Base-by-base conservation (phyloP, 2,888 invertebrate genomes). In the Orchesellides sinensis region DNA sequence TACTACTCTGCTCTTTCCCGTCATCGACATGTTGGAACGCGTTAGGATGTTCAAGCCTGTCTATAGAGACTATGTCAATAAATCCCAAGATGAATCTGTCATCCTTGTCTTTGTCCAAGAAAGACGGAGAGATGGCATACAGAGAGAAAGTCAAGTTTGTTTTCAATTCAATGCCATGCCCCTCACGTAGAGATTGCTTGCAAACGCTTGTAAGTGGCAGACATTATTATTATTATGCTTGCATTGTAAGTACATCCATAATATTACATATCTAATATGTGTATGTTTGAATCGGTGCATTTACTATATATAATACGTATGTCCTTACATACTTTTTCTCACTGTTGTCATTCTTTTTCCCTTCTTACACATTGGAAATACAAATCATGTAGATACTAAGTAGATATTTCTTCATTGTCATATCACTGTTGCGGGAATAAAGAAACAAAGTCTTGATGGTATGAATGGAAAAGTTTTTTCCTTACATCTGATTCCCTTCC, bases 41-140 rank as follows among this genome's bases (percentile, higher is more conserved):
- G 54, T 74, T 65, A 65, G 52, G n/a, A 63, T 63, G 61, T 35
- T 52, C 65, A 52, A 23, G 17, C 40, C 72, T 63, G 35, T 59
- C 70, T 59, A 56, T 56, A 56, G 61, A 69, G 78, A 63, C 72
- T 80, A 45, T 80, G 80, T 80, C 80, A 80, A 80, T 80, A 80
- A 80, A 80, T 80, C 80, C 80, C 80, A 80, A 80, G 80, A 72
- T 80, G 80, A 72, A 72, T 72, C 80, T 80, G 80, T 72, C 80
- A 80, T 79, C 78, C 72, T 72, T 52, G 65, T 63, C 61, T 69
- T 79, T 63, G 79, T 79, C 72, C 72, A 70, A 45, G 12, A 49
- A 63, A 29, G 17, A 72, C 1, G 14, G 45, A 17, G 14, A 27
- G 59, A 47, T 40, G 59, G 63, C 35, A 74, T 56, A 25, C 3